Percentiles rank a stretch among this genome's conserved stretches.
Evolutionary conservation across 2,113 vertebrate species (phyloP).

Genomic region (Scomber scombrus): DNA sequence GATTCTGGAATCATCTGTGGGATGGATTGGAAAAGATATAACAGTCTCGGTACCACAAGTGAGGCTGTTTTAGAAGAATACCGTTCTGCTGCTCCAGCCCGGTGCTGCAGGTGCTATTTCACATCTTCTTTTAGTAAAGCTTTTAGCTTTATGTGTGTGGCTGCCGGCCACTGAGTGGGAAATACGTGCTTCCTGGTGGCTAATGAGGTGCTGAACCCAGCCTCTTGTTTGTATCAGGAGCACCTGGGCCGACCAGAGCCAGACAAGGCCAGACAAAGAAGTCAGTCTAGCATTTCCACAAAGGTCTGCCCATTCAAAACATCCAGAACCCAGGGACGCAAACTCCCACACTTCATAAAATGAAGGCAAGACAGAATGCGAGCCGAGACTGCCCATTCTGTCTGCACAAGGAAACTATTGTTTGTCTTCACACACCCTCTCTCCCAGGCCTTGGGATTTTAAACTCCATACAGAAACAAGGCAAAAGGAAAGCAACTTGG

Average conservation of each 20-base stretch:
- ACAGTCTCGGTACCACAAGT: no score
- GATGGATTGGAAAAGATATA: no score
- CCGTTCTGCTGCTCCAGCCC: constrained; percentile 21
- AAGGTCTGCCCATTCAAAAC: constrained; percentile 73
- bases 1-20: no score
- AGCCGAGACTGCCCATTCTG: constrained; percentile 61
- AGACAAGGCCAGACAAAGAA: constrained; percentile 66
- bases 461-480: constrained; percentile 50
- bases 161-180: constrained; percentile 52
- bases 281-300: constrained; percentile 63
- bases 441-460: constrained; percentile 55
- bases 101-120: constrained; percentile 66
- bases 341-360: constrained; percentile 81
- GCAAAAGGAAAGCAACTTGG: constrained; percentile 46
- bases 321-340: constrained; percentile 69
- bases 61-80: constrained; percentile 38
- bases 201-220: constrained; percentile 74
- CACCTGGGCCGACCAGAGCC: constrained; percentile 73
- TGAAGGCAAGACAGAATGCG: constrained; percentile 70
- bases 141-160: constrained; percentile 35
- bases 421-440: constrained; percentile 60
- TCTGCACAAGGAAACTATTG: constrained; percentile 81
- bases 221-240: constrained; percentile 70
- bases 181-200: constrained; percentile 60
- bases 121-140: constrained; percentile 29